Base-by-base conservation (phyloP, 2,113 vertebrate species). In the Brachypteracias leptosomus region DNA sequence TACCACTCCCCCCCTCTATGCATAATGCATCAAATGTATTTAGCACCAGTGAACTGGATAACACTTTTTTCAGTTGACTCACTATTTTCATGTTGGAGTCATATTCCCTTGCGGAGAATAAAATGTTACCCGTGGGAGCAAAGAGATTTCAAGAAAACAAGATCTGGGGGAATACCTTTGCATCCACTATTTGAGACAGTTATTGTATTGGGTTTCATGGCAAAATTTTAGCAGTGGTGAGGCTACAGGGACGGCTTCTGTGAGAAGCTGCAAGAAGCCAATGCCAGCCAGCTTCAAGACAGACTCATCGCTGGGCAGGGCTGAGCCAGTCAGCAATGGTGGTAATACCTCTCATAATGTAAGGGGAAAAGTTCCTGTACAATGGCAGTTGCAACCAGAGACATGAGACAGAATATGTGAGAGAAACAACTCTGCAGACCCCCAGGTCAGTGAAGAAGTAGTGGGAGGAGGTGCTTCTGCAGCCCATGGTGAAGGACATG, bases 11-110 rank as follows among this genome's bases (percentile, higher is more conserved):
- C 57, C 38, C 44, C 63, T 81, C 63, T 76, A 89, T 96, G 86
- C 88, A 89, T 91, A 94, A 95, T 95, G 55, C 63, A 95, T 95
- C 81, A 92, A 93, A 85, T 95, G 44, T 92, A 93, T 94, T 97
- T 98, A 97, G 76, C 76, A 91, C 62, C 89, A 94, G 19, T 94
- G 95, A 97, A 95, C 59, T 36, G 13, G 42, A 49, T 95, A 98
- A 61, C 46, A 90, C 58, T 92, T 94, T 96, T 93, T 94, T n/a
- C 17, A 86, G 84, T 88, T 96, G 87, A 97, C 75, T 96, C 80
- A 84, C 68, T 89, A 29, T 92, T 89, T 97, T 96, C 94, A 80
- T 94, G 89, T 88, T 94, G 79, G 79, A 95, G 38, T 75, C 91
- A 59, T 77, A 86, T 96, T 96, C 86, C 88, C 75, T 95, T 78